Percentiles rank a stretch among this genome's conserved stretches.
Conservation (phyloP, 1,140 invertebrate genomes). For the Brachionus sp. region DNA sequence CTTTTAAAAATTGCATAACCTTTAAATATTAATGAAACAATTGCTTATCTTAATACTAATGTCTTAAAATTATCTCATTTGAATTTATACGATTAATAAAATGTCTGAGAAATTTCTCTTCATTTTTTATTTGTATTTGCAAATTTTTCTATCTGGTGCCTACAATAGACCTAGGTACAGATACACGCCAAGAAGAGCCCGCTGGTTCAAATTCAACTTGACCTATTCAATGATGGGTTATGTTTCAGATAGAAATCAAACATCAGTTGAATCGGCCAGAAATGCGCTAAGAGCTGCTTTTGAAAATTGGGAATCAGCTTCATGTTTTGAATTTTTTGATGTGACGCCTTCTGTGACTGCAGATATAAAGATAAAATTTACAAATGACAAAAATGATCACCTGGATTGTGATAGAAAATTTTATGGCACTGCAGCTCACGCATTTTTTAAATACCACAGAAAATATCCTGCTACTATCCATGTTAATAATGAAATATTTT, state of each 20-base stretch:
- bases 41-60: not conserved
- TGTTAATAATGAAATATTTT: constrained; percentile 41
- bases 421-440: constrained; percentile 31
- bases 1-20: not conserved
- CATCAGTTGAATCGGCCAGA: not conserved
- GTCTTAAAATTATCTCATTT: not conserved
- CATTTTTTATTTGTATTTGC: not conserved
- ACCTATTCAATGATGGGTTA: constrained; percentile 13
- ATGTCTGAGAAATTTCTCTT: not conserved
- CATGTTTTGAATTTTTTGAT: constrained; percentile 29
- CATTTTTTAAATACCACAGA: constrained; percentile 19
- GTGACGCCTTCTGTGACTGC: not conserved
- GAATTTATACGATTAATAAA: not conserved
- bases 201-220: not conserved
- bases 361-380: constrained; percentile 17
- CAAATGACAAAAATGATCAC: constrained; percentile 12
- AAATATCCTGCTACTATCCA: constrained; percentile 33
- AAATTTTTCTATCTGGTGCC: not conserved
- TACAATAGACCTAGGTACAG: not conserved
- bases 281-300: not conserved
- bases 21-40: not conserved
- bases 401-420: not conserved
- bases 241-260: constrained; percentile 28
- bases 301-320: not conserved
- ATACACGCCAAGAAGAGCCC: not conserved